Percentiles rank a stretch among this genome's conserved stretches.
phyloP scores from a whole-genome alignment of 2,888 invertebrate genomes.

The Thalpophila matura region DNA sequence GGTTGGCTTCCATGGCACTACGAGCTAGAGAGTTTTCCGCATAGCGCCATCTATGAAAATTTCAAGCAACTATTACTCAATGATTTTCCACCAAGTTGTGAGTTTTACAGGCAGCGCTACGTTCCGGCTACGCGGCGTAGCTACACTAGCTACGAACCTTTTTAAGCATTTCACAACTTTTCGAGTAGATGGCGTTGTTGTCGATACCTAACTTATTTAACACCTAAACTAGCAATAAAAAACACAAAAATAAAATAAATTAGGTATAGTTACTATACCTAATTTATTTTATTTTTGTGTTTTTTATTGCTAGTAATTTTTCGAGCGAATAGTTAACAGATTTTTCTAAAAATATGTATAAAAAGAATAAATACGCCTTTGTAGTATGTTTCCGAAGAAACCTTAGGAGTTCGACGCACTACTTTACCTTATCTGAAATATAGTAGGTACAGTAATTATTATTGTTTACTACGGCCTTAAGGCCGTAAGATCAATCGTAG shows the following conservation, averaged over 20 bases:
- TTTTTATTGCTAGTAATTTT: background rate
- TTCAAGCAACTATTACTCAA: conserved; percentile 12
- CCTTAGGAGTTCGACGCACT: conserved; percentile 40
- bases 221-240: background rate
- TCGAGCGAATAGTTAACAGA: background rate
- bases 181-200: conserved; percentile 59
- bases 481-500: no score
- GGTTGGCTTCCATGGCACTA: conserved; percentile 25
- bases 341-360: background rate
- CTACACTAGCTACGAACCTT: background rate
- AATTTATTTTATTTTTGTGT: background rate
- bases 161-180: conserved; percentile 10
- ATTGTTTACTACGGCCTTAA: conserved; percentile 30
- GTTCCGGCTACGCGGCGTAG: conserved; percentile 1
- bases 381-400: background rate
- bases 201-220: background rate
- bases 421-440: conserved; percentile 26
- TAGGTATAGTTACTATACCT: no score
- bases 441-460: conserved; percentile 3
- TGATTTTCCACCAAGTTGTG: conserved; percentile 21
- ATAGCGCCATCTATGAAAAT: conserved; percentile 64
- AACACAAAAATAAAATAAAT: background rate
- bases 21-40: background rate
- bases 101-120: conserved; percentile 8
- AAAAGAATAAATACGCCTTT: background rate